A percentile compares a stretch with the other conserved stretches of the same genome.
Evolutionary conservation across 2,797 vertebrate species (phyloP).

Genomic region (Eulemur coronatus): DNA sequence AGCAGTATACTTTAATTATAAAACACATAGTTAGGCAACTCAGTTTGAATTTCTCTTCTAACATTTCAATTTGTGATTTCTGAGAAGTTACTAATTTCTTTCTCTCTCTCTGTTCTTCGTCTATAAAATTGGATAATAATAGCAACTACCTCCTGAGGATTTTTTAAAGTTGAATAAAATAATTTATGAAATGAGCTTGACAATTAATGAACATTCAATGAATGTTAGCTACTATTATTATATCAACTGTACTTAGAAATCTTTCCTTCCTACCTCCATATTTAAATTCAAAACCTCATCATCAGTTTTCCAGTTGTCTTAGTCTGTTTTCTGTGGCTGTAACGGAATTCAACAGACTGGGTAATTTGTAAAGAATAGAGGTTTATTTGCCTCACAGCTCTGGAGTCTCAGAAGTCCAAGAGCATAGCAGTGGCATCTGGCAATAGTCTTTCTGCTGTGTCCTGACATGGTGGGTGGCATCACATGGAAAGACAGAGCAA

Average conservation of each 20-base stretch:
- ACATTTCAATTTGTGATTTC: neutral
- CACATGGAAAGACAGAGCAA: neutral
- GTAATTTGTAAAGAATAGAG: neutral
- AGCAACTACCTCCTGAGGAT: neutral
- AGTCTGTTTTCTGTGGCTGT: neutral
- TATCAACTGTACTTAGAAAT: neutral
- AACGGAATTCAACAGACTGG: neutral
- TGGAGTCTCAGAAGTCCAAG: neutral
- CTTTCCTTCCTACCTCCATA: neutral
- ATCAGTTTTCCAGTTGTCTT: neutral
- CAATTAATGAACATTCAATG: neutral
- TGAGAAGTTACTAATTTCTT: neutral
- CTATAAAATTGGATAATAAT: neutral
- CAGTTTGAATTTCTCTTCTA: constrained; percentile 7
- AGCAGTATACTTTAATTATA: neutral
- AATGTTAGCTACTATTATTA: neutral
- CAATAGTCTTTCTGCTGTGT: neutral
- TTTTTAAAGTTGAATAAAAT: neutral
- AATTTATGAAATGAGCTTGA: constrained; percentile 29
- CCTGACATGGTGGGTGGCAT: neutral
- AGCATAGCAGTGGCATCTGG: neutral
- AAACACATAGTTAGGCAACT: neutral
- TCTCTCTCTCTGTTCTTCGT: neutral
- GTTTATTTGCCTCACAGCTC: neutral
- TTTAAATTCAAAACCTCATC: neutral